Evolutionary conservation across 1,140 invertebrate species (phyloP).

Genomic region (Proctacanthus coquilletti): DNA sequence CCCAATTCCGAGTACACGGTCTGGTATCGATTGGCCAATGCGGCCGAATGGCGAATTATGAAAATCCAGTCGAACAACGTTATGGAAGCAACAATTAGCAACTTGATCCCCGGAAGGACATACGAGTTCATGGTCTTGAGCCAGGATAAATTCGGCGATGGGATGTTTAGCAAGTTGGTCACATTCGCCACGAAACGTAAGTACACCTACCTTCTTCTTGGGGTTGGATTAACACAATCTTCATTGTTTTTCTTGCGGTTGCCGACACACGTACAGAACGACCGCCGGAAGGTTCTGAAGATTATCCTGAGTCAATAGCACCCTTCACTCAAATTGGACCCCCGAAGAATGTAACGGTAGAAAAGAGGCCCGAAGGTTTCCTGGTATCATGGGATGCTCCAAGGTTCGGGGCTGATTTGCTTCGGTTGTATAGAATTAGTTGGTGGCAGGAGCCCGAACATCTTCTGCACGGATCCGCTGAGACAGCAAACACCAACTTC

Average conservation of each 20-base stretch:
- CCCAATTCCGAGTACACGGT: constrained; percentile 70
- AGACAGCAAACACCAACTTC: constrained; percentile 46
- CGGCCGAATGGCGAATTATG: constrained; percentile 61
- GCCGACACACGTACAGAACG: neutral
- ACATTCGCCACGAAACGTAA: constrained; percentile 55
- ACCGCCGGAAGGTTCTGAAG: constrained; percentile 8
- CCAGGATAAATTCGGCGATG: constrained; percentile 72
- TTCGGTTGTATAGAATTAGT: constrained; percentile 42
- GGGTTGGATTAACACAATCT: neutral
- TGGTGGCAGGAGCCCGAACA: constrained; percentile 43
- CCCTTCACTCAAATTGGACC: constrained; percentile 33
- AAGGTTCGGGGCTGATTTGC: constrained; percentile 34
- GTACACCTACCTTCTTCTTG: neutral
- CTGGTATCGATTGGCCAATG: constrained; percentile 59
- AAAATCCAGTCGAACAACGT: constrained; percentile 47
- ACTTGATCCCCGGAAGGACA: constrained; percentile 55
- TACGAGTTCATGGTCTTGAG: constrained; percentile 88
- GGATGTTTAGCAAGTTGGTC: constrained; percentile 76
- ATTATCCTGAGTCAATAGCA: constrained; percentile 11
- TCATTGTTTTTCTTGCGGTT: neutral
- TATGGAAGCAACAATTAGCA: constrained; percentile 62
- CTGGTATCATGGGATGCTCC: constrained; percentile 59
- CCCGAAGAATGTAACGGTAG: constrained; percentile 49
- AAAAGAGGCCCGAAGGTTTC: constrained; percentile 37
- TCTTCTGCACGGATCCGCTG: constrained; percentile 37